Base-by-base conservation (phyloP, 1,140 invertebrate species). In the Saccostrea glomerata region DNA sequence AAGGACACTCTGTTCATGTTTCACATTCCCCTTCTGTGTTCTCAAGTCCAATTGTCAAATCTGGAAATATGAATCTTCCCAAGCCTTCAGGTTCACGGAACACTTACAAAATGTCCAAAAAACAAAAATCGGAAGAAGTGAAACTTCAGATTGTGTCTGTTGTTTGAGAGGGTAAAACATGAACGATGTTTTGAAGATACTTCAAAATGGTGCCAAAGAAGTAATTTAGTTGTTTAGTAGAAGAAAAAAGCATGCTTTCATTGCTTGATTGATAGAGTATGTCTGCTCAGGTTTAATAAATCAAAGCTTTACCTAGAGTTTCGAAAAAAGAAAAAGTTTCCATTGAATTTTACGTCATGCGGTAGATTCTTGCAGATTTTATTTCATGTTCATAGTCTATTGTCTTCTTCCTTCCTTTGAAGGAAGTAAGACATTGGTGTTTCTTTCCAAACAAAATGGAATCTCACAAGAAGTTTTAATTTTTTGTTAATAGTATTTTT, bases 141-240 rank as follows among this genome's bases (percentile, higher is more conserved):
- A 77, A 77, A 56, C 70, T 87, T n/a, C 86, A 87, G 56, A 87
- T 87, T 56, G 86, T 87, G n/a, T 87, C 86, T 54, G 86, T 87
- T 25, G 86, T 87, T n/a, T 87, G 86, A 87, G 9, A 36, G 13
- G 15, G 23, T 30, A 30, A 30, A 30, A 15, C 25, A 30, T 17
- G 25, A 30, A 30, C 5, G 7, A 5, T 77, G 23, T 77, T 36
- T 36, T 12, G 25, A 77, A 77, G 30, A 30, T 77, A 30, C 70
- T 77, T 77, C 23, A 30, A 13, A 77, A 77, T 77, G 70, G 70
- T 77, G 70, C 70, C 70, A 77, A 77, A 77, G 23, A 77, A 30
- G 23, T 77, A 77, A 13, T 20, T 6, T 20, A 15, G 25, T 77
- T 30, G 25, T 77, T 77, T 77, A n/a, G n/a, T 20, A 20, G 15